Evolutionary conservation across 2,888 invertebrate genomes (phyloP), one percentile per base, ranked within the genome.

Genomic region (Coenonympha arcania): DNA sequence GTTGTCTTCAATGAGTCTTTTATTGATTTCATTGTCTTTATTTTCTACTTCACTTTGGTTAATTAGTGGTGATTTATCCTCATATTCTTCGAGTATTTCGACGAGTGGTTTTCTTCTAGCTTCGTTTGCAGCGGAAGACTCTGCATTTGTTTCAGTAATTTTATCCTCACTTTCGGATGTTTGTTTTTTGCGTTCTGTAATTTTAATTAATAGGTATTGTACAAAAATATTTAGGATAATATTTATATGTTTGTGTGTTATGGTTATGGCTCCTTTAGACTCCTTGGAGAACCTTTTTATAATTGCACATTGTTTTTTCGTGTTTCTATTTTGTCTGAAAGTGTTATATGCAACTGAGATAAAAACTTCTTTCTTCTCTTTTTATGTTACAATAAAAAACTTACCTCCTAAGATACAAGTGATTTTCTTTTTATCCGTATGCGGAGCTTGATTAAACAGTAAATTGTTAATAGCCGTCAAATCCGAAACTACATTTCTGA

Each of bases 21-120:
- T 60, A 8, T 48, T 37, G 11, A 34, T 39, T 43, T 56, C 41
- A 39, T 48, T 52, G 49, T 2, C 13, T 30, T 50, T 60, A 54
- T 4, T 53, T 53, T 65, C 56, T 8, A 60, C 52, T 13, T 48
- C 43, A 39, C 11, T 24, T 13, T 22, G 13, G 16, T 44, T 37
- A 13, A 30, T 18, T 28, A 28, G 54, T 48, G 58, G 28, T 48
- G 59, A 60, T 48, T 62, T 64, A 20, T 68, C 59, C 3, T 66
- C 64, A 24, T 54, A 45, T 18, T 63, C 55, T 30, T 77, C 76
- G 31, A 82, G 69, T 2, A 83, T 69, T 69, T 85, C 75, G 55
- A 79, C 69, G 1, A 82, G 54, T 0, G 78, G 68, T 61, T 79
- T 83, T 43, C 61, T 71, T 59, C 70, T 69, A 13, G 63, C 76